These are phyloP conservation scores for Zygogramma bicolorata DNA, from an alignment of 2,888 invertebrate species.

Conservation along the genomic window DNA sequence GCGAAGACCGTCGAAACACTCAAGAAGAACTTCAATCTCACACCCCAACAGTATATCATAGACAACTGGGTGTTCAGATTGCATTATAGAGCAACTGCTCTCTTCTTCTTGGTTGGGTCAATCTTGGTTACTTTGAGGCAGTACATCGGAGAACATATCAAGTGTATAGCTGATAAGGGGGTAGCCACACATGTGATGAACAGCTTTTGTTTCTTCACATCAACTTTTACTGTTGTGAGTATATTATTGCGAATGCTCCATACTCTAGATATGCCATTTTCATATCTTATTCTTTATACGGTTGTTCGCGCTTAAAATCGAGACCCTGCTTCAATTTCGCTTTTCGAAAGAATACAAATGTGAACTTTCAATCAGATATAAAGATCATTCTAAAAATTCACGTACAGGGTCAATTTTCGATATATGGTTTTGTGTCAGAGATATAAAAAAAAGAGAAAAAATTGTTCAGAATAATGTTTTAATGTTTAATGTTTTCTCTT, in stretches of 20 bases:
- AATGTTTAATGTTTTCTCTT: too few relatives aligned
- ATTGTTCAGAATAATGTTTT: too few relatives aligned
- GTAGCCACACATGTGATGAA: conserved; percentile 79
- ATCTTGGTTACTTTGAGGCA: conserved; percentile 87
- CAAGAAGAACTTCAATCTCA: conserved; percentile 74
- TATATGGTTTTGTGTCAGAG: too few relatives aligned
- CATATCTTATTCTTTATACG: too few relatives aligned
- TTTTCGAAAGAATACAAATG: too few relatives aligned
- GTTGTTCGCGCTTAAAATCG: too few relatives aligned
- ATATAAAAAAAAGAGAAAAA: too few relatives aligned
- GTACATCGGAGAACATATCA: conserved; percentile 95
- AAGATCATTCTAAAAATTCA: too few relatives aligned
- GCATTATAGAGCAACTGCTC: conserved; percentile 87
- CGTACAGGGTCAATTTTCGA: too few relatives aligned
- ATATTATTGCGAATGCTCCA: background rate
- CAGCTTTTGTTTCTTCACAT: conserved; percentile 88
- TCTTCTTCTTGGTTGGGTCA: conserved; percentile 81
- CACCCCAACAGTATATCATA: conserved; percentile 71
- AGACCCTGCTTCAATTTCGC: too few relatives aligned
- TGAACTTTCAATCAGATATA: too few relatives aligned
- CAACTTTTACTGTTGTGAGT: conserved; percentile 84
- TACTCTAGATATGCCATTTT: too few relatives aligned
- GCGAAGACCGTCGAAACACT: conserved; percentile 73
- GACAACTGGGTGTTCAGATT: conserved; percentile 85
- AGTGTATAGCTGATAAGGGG: conserved; percentile 81